These are phyloP conservation scores for Ivindomyrus marchei DNA, from an alignment of 2,113 vertebrate genomes.

Conservation along the genomic window DNA sequence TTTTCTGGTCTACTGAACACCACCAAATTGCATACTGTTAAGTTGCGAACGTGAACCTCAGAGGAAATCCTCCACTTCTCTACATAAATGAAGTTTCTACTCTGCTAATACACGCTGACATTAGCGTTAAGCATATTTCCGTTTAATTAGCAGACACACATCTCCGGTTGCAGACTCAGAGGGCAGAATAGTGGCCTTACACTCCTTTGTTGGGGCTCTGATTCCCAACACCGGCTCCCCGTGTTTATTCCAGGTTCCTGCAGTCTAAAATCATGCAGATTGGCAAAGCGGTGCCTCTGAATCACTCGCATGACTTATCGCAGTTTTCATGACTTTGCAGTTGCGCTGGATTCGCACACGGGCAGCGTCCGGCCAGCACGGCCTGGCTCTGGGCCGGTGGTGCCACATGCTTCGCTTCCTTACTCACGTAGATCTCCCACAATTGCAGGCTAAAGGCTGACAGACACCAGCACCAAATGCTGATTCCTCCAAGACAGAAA, in stretches of 20 bases:
- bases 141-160: background rate
- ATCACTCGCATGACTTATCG: background rate
- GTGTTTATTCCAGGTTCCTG: background rate
- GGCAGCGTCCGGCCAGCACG: background rate
- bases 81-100: background rate
- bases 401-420: background rate
- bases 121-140: background rate
- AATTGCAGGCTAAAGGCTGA: background rate
- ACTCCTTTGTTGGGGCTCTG: background rate
- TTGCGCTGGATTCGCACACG: background rate
- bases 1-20: background rate
- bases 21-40: background rate
- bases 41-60: conserved; percentile 23
- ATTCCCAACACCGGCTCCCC: background rate
- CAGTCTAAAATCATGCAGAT: background rate
- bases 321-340: background rate
- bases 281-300: background rate
- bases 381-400: background rate
- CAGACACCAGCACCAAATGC: background rate
- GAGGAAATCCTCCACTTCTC: conserved; percentile 16
- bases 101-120: background rate
- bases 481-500: background rate
- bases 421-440: background rate
- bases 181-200: background rate
- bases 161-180: background rate